phyloP scores from a whole-genome alignment of 2,113 vertebrate species.

The Tautogolabrus adspersus region DNA sequence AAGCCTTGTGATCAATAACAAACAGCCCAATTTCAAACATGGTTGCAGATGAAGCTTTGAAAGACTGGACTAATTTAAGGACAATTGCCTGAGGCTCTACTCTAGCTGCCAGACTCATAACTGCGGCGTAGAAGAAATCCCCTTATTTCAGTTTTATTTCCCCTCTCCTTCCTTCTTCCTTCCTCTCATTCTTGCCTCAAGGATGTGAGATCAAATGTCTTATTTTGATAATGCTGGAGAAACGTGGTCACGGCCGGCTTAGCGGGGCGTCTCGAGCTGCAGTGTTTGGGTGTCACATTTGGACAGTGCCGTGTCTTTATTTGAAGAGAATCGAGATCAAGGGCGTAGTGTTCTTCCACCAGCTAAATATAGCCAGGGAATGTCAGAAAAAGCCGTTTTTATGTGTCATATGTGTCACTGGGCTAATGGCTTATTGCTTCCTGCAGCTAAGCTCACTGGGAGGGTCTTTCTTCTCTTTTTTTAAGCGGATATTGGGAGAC shows the following conservation, averaged over 20 bases:
- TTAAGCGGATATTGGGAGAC: background rate
- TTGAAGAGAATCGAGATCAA: slow-evolving; percentile 40
- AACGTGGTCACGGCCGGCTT: slow-evolving; percentile 6
- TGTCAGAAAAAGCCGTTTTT: background rate
- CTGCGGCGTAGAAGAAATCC: slow-evolving; percentile 12
- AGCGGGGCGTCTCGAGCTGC: slow-evolving; percentile 5
- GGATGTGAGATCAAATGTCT: slow-evolving; percentile 30
- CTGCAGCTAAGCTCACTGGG: slow-evolving; percentile 6
- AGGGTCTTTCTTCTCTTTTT: slow-evolving; percentile 15
- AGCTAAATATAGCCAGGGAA: slow-evolving; percentile 12
- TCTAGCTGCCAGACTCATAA: slow-evolving; percentile 23
- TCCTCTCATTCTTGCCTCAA: slow-evolving; percentile 20
- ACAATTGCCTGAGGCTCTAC: background rate
- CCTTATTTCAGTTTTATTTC: slow-evolving; percentile 1
- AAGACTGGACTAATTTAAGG: slow-evolving; percentile 2
- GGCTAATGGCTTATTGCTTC: slow-evolving; percentile 16
- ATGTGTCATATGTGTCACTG: slow-evolving; percentile 26
- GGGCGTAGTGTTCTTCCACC: background rate
- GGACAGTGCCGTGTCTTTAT: slow-evolving; percentile 17
- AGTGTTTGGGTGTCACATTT: slow-evolving; percentile 17
- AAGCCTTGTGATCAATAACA: slow-evolving; percentile 3
- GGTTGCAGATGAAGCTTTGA: slow-evolving; percentile 13
- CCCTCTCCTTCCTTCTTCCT: background rate
- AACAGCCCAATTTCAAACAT: slow-evolving; percentile 7
- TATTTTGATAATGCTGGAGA: background rate